A percentile compares a stretch with the other conserved stretches of the same genome.
These are phyloP conservation scores for Microplitis mediator DNA, from an alignment of 1,140 invertebrate species.

Conservation along the genomic window DNA sequence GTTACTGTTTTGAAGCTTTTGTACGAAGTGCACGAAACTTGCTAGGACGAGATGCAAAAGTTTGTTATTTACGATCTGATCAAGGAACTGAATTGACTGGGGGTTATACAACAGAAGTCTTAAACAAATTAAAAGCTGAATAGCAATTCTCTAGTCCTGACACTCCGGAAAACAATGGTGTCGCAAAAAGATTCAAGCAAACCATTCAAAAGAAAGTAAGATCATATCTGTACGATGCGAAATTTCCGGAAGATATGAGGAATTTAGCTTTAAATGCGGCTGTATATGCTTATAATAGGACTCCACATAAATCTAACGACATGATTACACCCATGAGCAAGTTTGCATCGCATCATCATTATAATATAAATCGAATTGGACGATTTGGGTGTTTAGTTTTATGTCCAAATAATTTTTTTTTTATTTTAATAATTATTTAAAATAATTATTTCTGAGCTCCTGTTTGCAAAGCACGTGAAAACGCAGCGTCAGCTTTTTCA, in stretches of 20 bases:
- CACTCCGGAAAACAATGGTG: conserved; percentile 49
- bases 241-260: conserved; percentile 45
- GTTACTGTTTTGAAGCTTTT: conserved; percentile 18
- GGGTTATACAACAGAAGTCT: conserved; percentile 7
- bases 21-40: conserved; percentile 16
- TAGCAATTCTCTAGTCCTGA: conserved; percentile 32
- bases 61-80: conserved; percentile 2
- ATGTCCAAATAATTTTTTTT: conserved; percentile 11
- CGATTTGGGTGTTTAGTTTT: conserved; percentile 13
- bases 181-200: conserved; percentile 48
- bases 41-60: conserved; percentile 17
- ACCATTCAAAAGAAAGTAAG: conserved; percentile 43
- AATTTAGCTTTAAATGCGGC: conserved; percentile 44
- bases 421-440: neutral
- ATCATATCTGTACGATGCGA: conserved; percentile 41
- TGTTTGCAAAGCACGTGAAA: no score
- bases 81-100: conserved; percentile 31
- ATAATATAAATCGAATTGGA: conserved; percentile 11
- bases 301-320: conserved; percentile 32
- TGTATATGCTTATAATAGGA: no score
- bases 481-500: no score
- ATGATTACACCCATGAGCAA: conserved; percentile 2
- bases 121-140: conserved; percentile 10
- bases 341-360: conserved; percentile 15
- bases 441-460: no score